Base-by-base conservation (phyloP, 1,140 invertebrate species). In the Lepidurus arcticus region DNA sequence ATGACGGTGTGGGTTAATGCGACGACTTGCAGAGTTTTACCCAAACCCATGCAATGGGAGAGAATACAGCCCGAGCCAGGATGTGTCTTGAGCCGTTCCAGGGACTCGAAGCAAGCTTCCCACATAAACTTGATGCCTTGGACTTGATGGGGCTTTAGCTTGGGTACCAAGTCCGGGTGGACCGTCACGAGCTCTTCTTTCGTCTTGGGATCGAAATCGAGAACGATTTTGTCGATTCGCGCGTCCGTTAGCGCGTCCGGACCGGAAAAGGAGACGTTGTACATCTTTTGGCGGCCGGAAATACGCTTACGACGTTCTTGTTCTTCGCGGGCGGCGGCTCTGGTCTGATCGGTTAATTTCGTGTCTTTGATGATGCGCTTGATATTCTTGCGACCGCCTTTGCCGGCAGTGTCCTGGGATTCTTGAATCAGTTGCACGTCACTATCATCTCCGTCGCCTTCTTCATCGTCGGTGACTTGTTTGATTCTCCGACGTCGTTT, bases 91-190 rank as follows among this genome's bases (percentile, higher is more conserved):
- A 91, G 86, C 47, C 90, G 88, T 81, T 94, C 90, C 0, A 98
- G 81, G 21, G 93, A 94, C 84, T 99, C 97, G 82, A 95, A 95
- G 82, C 94, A 94, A 47, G 92, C 92, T 83, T 98, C 92, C 93
- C 95, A 99, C 92, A 99, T 95, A 83, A 99, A 99, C 85, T 97
- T 93, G 0, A 99, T 91, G 81, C 96, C 96, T 84, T 91, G 87
- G 2, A 90, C 90, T 87, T 81, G 75, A 90, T 99, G 98, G 6
- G 94, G 94, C 85, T 98, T 99, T 16, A 99, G 85, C 81, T 93
- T 92, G 80, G 90, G 90, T 0, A 96, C 91, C 1, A 99, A 85
- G 65, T 90, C 89, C 79, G 89, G 87, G 84, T 98, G 89, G 0
- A 99, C 94, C 81, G 90, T 86, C 1, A 99, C 88, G 1, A 95